phyloP scores from a whole-genome alignment of 2,888 invertebrate species.

The Ceratothoa steindachneri region DNA sequence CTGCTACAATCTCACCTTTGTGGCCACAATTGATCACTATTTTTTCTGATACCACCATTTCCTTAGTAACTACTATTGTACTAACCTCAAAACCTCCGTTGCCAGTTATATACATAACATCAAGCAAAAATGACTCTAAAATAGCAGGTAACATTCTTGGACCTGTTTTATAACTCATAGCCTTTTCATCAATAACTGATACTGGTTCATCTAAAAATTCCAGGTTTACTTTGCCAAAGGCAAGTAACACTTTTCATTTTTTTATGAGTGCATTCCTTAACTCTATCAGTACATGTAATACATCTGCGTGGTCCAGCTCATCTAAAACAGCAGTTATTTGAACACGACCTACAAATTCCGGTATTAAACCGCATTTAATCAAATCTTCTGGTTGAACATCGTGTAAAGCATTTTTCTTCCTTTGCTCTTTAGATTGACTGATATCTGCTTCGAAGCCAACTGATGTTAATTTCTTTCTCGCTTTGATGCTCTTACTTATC shows the following conservation, averaged over 20 bases:
- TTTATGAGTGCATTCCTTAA: not conserved
- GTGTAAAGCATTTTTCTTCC: not conserved
- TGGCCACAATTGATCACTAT: too few relatives aligned
- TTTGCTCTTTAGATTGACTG: not conserved
- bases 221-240: not conserved
- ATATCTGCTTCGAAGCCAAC: conserved; percentile 4
- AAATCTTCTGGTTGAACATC: conserved; percentile 9
- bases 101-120: too few relatives aligned
- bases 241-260: not conserved
- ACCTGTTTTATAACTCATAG: too few relatives aligned
- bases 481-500: not conserved
- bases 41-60: too few relatives aligned
- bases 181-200: too few relatives aligned
- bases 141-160: too few relatives aligned
- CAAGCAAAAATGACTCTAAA: too few relatives aligned
- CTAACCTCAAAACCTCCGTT: too few relatives aligned
- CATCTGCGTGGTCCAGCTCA: not conserved
- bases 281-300: not conserved
- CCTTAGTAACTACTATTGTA: too few relatives aligned
- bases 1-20: too few relatives aligned
- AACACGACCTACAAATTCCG: conserved; percentile 11
- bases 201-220: conserved; percentile 25
- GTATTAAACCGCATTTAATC: not conserved
- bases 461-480: not conserved
- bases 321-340: not conserved